These are phyloP conservation scores for Tamandua tetradactyla DNA, from an alignment of 2,797 vertebrate species.

Conservation along the genomic window DNA sequence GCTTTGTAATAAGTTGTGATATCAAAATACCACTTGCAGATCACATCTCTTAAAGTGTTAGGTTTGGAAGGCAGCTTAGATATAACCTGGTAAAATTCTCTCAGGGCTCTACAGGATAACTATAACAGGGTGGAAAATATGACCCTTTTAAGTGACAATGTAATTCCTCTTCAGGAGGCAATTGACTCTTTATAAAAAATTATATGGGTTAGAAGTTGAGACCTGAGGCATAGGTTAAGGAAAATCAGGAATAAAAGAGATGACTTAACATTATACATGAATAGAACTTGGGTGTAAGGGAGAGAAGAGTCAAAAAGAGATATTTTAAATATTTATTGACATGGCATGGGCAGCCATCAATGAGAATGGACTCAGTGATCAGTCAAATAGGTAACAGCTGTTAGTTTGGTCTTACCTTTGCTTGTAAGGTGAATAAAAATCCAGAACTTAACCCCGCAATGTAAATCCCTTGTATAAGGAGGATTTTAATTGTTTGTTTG, in stretches of 20 bases:
- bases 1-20: background rate
- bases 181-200: background rate
- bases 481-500: fast-evolving
- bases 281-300: background rate
- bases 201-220: background rate
- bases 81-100: background rate
- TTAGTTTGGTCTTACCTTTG: background rate
- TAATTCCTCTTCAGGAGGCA: background rate
- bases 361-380: background rate
- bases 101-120: background rate
- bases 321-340: background rate
- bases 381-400: background rate
- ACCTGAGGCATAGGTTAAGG: background rate
- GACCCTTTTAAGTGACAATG: background rate
- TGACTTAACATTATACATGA: background rate
- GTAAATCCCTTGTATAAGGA: background rate
- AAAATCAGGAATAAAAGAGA: background rate
- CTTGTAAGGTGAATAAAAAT: background rate
- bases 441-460: background rate
- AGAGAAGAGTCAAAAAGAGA: background rate
- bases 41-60: background rate
- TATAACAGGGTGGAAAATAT: background rate
- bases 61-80: background rate
- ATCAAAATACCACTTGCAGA: slow-evolving; percentile 12
- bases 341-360: background rate